phyloP scores from a whole-genome alignment of 2,113 vertebrate species.

The Trachemys scripta region DNA sequence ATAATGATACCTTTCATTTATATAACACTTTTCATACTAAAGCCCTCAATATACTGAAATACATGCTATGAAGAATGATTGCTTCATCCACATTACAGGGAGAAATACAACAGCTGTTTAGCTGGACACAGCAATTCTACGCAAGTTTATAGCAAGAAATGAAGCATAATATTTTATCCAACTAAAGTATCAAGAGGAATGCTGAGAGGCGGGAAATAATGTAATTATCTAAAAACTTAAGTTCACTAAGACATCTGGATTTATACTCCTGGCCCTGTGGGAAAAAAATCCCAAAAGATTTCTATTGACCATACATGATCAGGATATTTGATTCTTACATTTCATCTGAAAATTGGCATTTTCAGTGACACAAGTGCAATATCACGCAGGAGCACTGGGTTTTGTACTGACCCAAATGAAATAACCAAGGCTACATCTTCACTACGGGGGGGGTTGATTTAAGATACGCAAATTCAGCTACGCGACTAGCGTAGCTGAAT shows the following conservation, averaged over 20 bases:
- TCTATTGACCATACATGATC: not conserved
- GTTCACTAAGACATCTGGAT: not conserved
- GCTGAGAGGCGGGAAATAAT: slow-evolving; percentile 42
- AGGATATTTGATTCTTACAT: not conserved
- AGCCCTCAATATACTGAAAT: not conserved
- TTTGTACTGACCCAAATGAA: not conserved
- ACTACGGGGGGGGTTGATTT: too few relatives aligned
- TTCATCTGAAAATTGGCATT: not conserved
- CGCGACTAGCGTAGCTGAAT: too few relatives aligned
- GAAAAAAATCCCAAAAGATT: not conserved
- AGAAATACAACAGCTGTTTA: slow-evolving; percentile 65
- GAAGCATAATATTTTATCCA: slow-evolving; percentile 49
- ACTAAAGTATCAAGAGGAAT: slow-evolving; percentile 67
- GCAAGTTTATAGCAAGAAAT: slow-evolving; percentile 56
- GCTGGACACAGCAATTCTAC: slow-evolving; percentile 64
- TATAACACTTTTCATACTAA: not conserved
- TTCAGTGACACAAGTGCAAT: not conserved
- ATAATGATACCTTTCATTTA: not conserved
- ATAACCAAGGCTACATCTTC: not conserved
- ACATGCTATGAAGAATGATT: not conserved
- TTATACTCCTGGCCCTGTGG: not conserved
- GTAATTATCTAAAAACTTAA: slow-evolving; percentile 24
- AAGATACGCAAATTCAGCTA: too few relatives aligned
- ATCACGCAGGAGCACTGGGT: not conserved
- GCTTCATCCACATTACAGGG: not conserved